Conservation (phyloP, 2,113 vertebrate species). For the Holacanthus passer region DNA sequence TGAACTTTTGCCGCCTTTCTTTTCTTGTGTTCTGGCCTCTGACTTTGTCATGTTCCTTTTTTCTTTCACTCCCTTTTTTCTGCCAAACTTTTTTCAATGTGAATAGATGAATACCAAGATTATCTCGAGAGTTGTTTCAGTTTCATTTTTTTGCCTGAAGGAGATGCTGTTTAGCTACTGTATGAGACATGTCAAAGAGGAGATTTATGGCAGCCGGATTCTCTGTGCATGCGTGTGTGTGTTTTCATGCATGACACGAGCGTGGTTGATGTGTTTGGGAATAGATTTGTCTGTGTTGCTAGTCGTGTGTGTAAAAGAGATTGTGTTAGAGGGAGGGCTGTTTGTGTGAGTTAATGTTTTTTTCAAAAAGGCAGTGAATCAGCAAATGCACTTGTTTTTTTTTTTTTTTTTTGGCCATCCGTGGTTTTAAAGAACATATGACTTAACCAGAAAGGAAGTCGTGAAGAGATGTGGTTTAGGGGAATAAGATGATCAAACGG, state of each 20-base stretch:
- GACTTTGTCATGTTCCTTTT: constrained; percentile 11
- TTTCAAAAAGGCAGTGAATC: constrained; percentile 29
- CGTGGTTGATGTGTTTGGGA: constrained; percentile 40
- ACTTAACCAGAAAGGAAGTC: background rate
- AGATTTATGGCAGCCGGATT: constrained; percentile 12
- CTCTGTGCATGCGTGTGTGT: constrained; percentile 15
- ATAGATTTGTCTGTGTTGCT: constrained; percentile 19
- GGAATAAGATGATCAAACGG: constrained; percentile 42
- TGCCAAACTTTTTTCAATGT: background rate
- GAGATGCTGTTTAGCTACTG: constrained; percentile 75
- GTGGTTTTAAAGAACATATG: constrained; percentile 21
- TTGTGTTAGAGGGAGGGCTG: constrained; percentile 8
- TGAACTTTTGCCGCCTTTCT: background rate
- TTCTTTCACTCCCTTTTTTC: background rate
- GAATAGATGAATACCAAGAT: background rate
- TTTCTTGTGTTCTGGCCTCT: background rate
- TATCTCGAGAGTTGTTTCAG: constrained; percentile 9
- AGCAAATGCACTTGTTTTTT: constrained; percentile 18
- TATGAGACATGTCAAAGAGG: constrained; percentile 3
- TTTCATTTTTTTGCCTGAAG: constrained; percentile 60
- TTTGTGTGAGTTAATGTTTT: constrained; percentile 21
- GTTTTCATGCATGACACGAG: constrained; percentile 21
- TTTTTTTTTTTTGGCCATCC: no score
- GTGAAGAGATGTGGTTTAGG: background rate
- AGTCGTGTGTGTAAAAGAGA: background rate